Base-by-base conservation (phyloP, 2,888 invertebrate species). In the Helobdella robusta region DNA sequence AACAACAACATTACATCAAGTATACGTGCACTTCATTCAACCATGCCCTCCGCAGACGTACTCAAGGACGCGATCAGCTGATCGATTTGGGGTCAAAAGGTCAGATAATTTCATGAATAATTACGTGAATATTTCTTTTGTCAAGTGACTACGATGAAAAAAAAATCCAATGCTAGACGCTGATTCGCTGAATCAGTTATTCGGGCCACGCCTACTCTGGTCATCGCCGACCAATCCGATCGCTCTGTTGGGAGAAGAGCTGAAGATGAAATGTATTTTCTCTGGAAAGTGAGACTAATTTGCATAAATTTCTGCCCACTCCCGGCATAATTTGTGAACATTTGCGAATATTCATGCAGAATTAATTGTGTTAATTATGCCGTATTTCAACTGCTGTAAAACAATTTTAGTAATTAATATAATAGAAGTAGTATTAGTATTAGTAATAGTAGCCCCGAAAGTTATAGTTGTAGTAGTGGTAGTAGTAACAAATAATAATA, bases 11-110 rank as follows among this genome's bases (percentile, higher is more conserved):
- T 5, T 34, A 8, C 20, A 20, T 44, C 61, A 44, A 15, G 3
- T n/a, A 62, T 35, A 50, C 62, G 2, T 62, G 62, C 34, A 62
- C 20, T 48, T 4, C 62, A 18, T 62, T 46, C 62, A 62, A 62
- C 44, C 30, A 30, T 1, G n/a, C 20, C 1, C 34, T 62, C 23
- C 48, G 62, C 20, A 46, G 50, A 30, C 20, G 30, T n/a, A 35
- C 50, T 6, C 30, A 46, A 32, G 62, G 62, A 8, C 15, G n/a
- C 18, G 23, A 46, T 34, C 62, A 62, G 28, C 8, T n/a, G 15
- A 62, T 62, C 20, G 32, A 62, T 18, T n/a, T n/a, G n/a, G n/a
- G n/a, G n/a, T n/a, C n/a, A n/a, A n/a, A n/a, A 40, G 40, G 8
- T 15, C 15, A 40, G 40, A 40, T 8, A 11, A 40, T 15, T 8